Base-by-base conservation (phyloP, 2,797 vertebrate genomes). In the Catamblyrhynchus diadema region DNA sequence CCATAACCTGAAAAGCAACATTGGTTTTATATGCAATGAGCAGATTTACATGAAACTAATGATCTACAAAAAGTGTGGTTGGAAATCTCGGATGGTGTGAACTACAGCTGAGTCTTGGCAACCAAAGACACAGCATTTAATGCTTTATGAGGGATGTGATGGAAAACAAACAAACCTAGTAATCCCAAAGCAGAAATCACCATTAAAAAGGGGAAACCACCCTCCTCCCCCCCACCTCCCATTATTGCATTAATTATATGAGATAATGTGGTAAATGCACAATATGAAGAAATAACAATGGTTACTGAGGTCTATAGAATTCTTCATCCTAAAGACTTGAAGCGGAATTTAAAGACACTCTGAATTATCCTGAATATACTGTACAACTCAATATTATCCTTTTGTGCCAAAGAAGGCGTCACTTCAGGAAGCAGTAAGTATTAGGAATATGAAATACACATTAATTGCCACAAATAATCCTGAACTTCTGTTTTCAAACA, bases 1-100 rank as follows among this genome's bases (percentile, higher is more conserved):
- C 28, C 44, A 47, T 74, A 87, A 85, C 35, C 17, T 27, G 88
- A 69, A 93, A 67, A 94, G 53, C 27, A 94, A 67, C 48, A 64
- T 71, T 80, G 50, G 19, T 41, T 96, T 90, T 93, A 78, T 61
- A 42, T 41, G 45, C 60, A 91, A 78, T 15, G 41, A 62, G 24
- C 35, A 86, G 42, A 62, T 81, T 75, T 62, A 85, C 69, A 78
- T 84, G 51, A 84, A 78, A 82, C 3, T 88, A 72, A 90, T 59
- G 62, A 74, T 59, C 32, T 89, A 42, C 56, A 94, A 62, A 91
- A 74, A 57, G 4, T 44, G 32, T 93, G 24, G 30, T 12, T 83
- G 47, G 78, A 82, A 91, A 71, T 54, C 17, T 79, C 19, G 1
- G 44, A 27, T 28, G 23, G 27, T 50, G 11, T n/a, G 14, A 86